Evolutionary conservation across 2,113 vertebrate species (phyloP).

Genomic region (Recurvirostra avosetta): DNA sequence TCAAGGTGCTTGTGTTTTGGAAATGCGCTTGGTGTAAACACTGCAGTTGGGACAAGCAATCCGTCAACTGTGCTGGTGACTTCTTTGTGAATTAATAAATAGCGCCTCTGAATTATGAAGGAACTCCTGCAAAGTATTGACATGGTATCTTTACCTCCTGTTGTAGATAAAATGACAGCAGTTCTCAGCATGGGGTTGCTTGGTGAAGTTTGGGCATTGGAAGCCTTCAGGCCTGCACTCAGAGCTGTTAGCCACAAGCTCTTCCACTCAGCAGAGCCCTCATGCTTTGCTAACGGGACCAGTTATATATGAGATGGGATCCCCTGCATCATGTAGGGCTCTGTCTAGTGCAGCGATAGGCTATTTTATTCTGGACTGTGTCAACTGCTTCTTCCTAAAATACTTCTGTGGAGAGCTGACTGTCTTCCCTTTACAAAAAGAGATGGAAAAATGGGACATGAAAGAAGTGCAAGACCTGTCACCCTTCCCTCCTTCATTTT

Average conservation of each 20-base stretch:
- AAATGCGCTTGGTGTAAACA: neutral
- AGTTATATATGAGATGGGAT: neutral
- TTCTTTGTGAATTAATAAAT: neutral
- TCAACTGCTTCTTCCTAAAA: neutral
- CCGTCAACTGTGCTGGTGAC: neutral
- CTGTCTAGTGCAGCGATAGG: neutral
- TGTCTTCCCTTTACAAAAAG: neutral
- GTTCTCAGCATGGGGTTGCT: neutral
- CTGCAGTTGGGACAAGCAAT: fast-evolving
- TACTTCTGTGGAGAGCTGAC: neutral
- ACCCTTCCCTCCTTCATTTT: neutral
- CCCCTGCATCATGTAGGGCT: neutral
- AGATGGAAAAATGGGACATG: neutral
- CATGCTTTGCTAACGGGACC: neutral
- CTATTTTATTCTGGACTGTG: neutral
- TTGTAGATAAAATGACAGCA: neutral
- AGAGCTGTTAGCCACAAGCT: fast-evolving
- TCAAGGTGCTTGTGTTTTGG: neutral
- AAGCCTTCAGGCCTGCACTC: fast-evolving
- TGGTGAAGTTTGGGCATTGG: neutral
- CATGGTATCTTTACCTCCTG: neutral
- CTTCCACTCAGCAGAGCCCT: neutral
- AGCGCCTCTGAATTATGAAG: neutral
- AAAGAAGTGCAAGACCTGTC: neutral
- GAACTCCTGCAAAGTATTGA: neutral